A percentile compares a stretch with the other conserved stretches of the same genome.
phyloP scores from a whole-genome alignment of 2,797 vertebrate species.

The Pempheris klunzingeri region DNA sequence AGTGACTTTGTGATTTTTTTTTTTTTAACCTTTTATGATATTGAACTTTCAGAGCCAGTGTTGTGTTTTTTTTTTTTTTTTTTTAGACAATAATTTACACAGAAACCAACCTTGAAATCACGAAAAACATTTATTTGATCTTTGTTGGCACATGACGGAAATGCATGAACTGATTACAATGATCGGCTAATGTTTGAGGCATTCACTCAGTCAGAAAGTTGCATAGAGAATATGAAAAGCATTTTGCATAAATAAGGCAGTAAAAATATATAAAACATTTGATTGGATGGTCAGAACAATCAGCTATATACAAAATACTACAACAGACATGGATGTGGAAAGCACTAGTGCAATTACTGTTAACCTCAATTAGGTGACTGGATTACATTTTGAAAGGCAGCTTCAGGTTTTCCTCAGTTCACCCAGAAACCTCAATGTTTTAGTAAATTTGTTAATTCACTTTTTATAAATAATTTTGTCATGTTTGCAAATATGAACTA shows the following conservation, averaged over 20 bases:
- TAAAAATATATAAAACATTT: slow-evolving; percentile 57
- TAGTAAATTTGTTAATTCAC: not conserved
- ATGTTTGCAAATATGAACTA: not conserved
- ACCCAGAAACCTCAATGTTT: not conserved
- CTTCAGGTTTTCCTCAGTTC: not conserved
- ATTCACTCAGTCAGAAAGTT: slow-evolving; percentile 48
- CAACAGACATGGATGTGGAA: slow-evolving; percentile 10
- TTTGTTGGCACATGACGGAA: slow-evolving; percentile 61
- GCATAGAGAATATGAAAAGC: slow-evolving; percentile 61
- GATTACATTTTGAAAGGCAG: slow-evolving; percentile 25
- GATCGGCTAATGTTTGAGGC: slow-evolving; percentile 28
- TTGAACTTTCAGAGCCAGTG: not conserved
- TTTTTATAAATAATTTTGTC: not conserved
- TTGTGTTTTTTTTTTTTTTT: not conserved
- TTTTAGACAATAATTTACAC: not conserved
- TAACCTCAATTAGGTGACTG: slow-evolving; percentile 15
- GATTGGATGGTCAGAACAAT: slow-evolving; percentile 42
- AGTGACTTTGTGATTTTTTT: not conserved
- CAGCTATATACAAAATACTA: slow-evolving; percentile 55
- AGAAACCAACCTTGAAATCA: slow-evolving; percentile 44
- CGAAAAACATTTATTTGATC: slow-evolving; percentile 69
- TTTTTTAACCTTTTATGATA: too few relatives aligned
- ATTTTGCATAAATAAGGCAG: slow-evolving; percentile 72
- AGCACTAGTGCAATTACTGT: slow-evolving; percentile 61
- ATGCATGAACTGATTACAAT: slow-evolving; percentile 49